Evolutionary conservation across 1,140 invertebrate genomes (phyloP), one percentile per base, ranked within the genome.

Genomic region (Aricia agestis): DNA sequence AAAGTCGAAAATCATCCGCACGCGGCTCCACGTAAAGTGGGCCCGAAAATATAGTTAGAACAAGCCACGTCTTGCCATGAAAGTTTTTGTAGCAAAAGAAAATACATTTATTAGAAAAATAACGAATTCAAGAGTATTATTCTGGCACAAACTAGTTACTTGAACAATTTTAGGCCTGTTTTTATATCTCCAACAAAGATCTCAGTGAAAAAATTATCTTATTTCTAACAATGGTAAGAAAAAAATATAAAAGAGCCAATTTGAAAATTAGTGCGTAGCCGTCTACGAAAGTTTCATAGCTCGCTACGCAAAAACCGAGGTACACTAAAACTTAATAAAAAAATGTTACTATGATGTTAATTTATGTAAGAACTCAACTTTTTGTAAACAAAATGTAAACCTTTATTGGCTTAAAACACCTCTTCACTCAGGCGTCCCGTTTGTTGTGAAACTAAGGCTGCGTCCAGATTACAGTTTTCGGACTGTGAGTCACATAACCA

Each of bases 51-150:
- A 72, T 31, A 75, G 74, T 80, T 79, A 78, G 75, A 74, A 79
- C 80, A 84, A 79, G 81, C 59, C 78, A 83, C 71, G 79, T 63
- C 59, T 6, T 63, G 59, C 59, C 59, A 63, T 63, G 59, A 63
- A 63, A 25, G 59, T 63, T 63, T 63, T 63, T 63, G 59, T 63
- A 63, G 18, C 59, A 63, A 63, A 63, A 63, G 59, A 63, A 63
- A 63, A 63, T 63, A 63, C 19, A 63, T 63, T 63, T 63, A 63
- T 63, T 25, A 63, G 59, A 63, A 63, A 63, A 63, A 19, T 63
- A 63, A 63, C 59, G 19, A 63, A 63, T 63, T 63, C 59, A 63
- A 63, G 18, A 63, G 7, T 11, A 63, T 63, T 19, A 63, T 63
- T 63, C 59, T 11, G 59, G 2, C 4, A 63, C 59, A 63, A 59